phyloP scores from a whole-genome alignment of 30 jellyfish, hydroid and myxozoan species.

The Nemopilema nomurai region DNA sequence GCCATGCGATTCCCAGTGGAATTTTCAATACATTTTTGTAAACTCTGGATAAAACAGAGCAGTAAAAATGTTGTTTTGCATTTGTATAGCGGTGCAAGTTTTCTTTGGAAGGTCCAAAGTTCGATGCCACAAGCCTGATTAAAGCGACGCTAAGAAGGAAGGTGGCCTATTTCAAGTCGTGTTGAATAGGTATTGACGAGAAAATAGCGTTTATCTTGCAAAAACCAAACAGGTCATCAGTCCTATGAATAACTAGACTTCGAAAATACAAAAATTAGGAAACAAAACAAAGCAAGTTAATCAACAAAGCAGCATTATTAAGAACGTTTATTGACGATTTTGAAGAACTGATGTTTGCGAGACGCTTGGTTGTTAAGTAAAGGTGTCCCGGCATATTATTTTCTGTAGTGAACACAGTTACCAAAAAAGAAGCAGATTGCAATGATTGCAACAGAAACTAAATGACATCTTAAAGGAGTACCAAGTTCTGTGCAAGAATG shows the following conservation, averaged over 20 bases:
- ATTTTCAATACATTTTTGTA: neutral
- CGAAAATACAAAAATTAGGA: neutral
- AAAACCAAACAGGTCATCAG: neutral
- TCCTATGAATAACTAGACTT: neutral
- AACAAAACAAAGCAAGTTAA: neutral
- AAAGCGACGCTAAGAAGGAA: slow-evolving; percentile 29
- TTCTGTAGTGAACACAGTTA: no score
- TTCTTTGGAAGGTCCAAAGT: neutral
- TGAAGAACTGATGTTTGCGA: neutral
- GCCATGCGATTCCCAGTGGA: neutral
- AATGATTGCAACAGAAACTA: no score
- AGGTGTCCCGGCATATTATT: neutral
- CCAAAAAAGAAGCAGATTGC: no score
- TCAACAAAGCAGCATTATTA: neutral
- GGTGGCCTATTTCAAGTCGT: slow-evolving; percentile 21
- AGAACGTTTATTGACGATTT: neutral
- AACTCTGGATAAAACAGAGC: neutral
- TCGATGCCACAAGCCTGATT: slow-evolving; percentile 3
- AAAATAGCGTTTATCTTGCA: neutral
- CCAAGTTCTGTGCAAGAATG: no score
- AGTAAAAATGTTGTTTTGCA: neutral
- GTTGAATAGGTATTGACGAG: slow-evolving; percentile 6
- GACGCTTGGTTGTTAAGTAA: neutral
- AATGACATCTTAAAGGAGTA: no score
- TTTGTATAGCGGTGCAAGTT: neutral